These are phyloP conservation scores for Australoheros scitulus DNA, from an alignment of 2,113 vertebrate genomes.

Conservation along the genomic window DNA sequence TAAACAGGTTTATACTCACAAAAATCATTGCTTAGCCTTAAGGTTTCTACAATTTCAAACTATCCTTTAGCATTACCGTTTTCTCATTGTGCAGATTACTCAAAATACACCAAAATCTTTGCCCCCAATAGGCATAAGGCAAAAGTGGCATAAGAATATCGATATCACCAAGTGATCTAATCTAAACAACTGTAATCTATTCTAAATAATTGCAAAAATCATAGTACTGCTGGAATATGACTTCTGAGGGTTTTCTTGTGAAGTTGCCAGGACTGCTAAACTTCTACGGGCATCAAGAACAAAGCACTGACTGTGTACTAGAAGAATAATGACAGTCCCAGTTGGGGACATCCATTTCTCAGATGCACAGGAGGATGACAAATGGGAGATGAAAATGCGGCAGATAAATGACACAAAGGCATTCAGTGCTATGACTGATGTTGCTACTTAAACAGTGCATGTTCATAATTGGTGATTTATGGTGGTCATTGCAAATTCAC, in stretches of 20 bases:
- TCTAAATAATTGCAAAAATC: background rate
- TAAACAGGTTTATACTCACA: no score
- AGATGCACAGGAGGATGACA: slow-evolving; percentile 73
- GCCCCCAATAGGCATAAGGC: no score
- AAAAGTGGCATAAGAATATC: background rate
- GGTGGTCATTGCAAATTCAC: slow-evolving; percentile 70
- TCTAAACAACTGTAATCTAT: background rate
- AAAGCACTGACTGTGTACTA: slow-evolving; percentile 42
- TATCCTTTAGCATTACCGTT: no score
- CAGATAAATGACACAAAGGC: slow-evolving; percentile 73
- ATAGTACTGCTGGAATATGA: background rate
- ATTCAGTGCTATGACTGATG: slow-evolving; percentile 74
- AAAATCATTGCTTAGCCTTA: no score
- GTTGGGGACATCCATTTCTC: slow-evolving; percentile 70
- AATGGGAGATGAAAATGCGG: slow-evolving; percentile 73
- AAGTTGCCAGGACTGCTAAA: slow-evolving; percentile 44
- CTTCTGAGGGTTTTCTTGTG: slow-evolving; percentile 7
- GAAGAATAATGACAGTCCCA: slow-evolving; percentile 66
- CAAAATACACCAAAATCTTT: no score
- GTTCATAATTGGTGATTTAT: slow-evolving; percentile 83
- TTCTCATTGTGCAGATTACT: no score
- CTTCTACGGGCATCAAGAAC: slow-evolving; percentile 37
- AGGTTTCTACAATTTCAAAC: no score
- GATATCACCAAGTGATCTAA: background rate
- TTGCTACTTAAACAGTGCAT: slow-evolving; percentile 72